Evolutionary conservation across 2,888 invertebrate species (phyloP).

Genomic region (Sesia bembeciformis): DNA sequence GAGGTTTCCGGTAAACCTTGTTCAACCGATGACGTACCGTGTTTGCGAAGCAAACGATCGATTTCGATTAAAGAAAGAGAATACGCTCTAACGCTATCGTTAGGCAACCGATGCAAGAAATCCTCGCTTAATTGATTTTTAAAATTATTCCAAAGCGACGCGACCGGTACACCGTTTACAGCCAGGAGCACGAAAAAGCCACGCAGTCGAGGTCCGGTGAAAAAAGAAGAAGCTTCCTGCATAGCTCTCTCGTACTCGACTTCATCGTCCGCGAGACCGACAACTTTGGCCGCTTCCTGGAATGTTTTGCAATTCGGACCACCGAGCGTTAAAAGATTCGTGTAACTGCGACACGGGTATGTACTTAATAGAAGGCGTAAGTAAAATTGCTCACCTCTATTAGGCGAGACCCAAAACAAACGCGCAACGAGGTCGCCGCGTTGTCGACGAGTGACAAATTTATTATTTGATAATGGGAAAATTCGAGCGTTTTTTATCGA

Average conservation of each 20-base stretch:
- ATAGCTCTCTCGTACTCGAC: constrained; percentile 5
- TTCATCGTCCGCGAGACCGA: constrained; percentile 9
- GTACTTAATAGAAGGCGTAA: constrained; percentile 4
- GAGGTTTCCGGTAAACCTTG: neutral
- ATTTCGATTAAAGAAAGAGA: neutral
- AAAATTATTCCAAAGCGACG: constrained; percentile 3
- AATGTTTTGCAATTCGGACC: constrained; percentile 9
- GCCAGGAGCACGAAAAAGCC: constrained; percentile 5
- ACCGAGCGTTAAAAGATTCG: constrained; percentile 6
- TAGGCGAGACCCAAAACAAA: constrained; percentile 7
- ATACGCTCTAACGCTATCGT: neutral
- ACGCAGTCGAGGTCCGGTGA: constrained; percentile 6
- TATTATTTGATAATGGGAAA: neutral
- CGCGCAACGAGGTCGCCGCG: constrained; percentile 4
- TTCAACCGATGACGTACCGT: neutral
- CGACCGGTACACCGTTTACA: constrained; percentile 4
- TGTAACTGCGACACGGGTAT: constrained; percentile 5
- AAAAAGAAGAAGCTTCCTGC: constrained; percentile 7
- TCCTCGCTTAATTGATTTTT: constrained; percentile 1
- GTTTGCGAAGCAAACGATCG: neutral
- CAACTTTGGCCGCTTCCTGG: constrained; percentile 9
- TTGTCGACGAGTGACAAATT: neutral
- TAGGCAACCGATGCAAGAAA: neutral
- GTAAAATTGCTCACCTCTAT: constrained; percentile 9
- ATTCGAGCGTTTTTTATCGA: neutral